These are phyloP conservation scores for Himalopsyche tibetana DNA, from an alignment of 2,888 invertebrate species.

Conservation along the genomic window DNA sequence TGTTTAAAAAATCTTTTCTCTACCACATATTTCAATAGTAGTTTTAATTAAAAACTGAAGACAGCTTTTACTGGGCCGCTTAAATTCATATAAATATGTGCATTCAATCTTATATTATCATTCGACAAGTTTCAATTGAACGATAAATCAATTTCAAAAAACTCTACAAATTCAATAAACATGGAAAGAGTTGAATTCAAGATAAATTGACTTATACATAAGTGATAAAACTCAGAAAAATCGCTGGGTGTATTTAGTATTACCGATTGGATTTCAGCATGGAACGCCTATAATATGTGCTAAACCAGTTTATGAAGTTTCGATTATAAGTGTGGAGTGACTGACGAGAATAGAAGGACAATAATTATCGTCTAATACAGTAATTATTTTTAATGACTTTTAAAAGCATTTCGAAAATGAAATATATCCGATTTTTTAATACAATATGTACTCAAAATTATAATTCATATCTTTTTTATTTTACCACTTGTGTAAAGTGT, in stretches of 20 bases:
- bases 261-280: constrained; percentile 11
- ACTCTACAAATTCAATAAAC: constrained; percentile 37
- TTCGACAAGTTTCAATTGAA: background rate
- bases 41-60: too few relatives aligned
- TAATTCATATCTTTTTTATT: too few relatives aligned
- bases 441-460: too few relatives aligned
- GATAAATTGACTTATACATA: constrained; percentile 26
- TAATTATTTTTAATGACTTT: too few relatives aligned
- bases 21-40: too few relatives aligned
- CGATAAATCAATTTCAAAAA: constrained; percentile 27
- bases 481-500: too few relatives aligned
- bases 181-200: constrained; percentile 20
- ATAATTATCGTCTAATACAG: background rate
- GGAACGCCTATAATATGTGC: constrained; percentile 18
- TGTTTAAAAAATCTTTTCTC: too few relatives aligned
- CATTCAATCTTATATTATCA: background rate
- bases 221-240: background rate
- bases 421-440: too few relatives aligned
- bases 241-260: constrained; percentile 2
- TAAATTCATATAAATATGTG: background rate
- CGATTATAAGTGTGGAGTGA: background rate
- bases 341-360: background rate
- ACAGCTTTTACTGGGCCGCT: too few relatives aligned
- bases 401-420: too few relatives aligned
- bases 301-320: background rate